Conservation (phyloP, 2,113 vertebrate genomes). For the Gadus macrocephalus region DNA sequence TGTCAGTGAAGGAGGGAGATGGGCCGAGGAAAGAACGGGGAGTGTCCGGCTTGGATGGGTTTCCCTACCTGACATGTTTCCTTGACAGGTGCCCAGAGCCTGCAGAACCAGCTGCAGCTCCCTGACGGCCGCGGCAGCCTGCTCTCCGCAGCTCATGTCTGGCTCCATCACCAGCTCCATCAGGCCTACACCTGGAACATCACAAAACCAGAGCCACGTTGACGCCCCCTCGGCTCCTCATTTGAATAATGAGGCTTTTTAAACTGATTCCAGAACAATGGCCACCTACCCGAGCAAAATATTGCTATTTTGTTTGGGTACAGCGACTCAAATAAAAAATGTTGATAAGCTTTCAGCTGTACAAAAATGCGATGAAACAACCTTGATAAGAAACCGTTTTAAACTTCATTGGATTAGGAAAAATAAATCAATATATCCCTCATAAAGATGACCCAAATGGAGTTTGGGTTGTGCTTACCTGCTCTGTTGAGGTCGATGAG, state of each 20-base stretch:
- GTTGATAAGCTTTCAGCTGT: too few species aligned
- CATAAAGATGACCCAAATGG: too few species aligned
- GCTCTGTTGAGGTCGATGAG: conserved; percentile 95
- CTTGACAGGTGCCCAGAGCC: conserved; percentile 89
- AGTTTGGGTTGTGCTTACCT: conserved; percentile 65
- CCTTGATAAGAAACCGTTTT: too few species aligned
- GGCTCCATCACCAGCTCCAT: conserved; percentile 99
- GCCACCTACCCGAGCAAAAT: too few species aligned
- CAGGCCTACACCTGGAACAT: conserved; percentile 84
- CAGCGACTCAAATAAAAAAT: too few species aligned
- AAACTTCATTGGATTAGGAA: too few species aligned
- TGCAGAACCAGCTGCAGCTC: conserved; percentile 96
- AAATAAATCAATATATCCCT: too few species aligned
- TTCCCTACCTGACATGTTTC: conserved; percentile 90
- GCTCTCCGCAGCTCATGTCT: conserved; percentile 92
- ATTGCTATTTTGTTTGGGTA: too few species aligned
- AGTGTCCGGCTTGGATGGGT: conserved; percentile 7
- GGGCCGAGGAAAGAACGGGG: not conserved
- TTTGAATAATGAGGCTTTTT: too few species aligned
- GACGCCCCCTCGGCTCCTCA: not conserved
- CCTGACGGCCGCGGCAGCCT: conserved; percentile 88
- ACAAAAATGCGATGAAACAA: too few species aligned
- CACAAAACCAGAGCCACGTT: conserved; percentile 26
- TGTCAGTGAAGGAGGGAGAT: not conserved
- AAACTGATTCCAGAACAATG: too few species aligned